phyloP scores from a whole-genome alignment of 2,113 vertebrate genomes.

The Otolemur garnettii region DNA sequence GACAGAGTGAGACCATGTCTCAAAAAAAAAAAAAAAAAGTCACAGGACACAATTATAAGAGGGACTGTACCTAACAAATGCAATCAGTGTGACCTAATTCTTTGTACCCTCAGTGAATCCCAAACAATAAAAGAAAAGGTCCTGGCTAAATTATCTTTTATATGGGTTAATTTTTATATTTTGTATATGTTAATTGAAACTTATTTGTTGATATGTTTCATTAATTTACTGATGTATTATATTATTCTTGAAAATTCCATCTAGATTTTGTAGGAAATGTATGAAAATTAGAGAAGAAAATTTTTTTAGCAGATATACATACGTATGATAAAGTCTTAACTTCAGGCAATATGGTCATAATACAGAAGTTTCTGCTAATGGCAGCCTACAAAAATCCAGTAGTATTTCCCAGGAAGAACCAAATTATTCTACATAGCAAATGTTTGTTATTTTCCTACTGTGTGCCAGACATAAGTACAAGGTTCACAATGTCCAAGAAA shows the following conservation, averaged over 20 bases:
- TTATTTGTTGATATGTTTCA: not conserved
- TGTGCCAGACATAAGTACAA: not conserved
- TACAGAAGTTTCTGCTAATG: not conserved
- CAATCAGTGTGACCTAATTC: too few species aligned
- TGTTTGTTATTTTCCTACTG: not conserved
- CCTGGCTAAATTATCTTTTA: slow-evolving; percentile 3
- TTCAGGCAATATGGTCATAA: not conserved
- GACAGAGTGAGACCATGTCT: too few species aligned
- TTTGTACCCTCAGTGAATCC: too few species aligned
- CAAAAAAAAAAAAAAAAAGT: too few species aligned
- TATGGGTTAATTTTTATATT: not conserved
- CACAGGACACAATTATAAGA: too few species aligned
- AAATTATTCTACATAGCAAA: not conserved
- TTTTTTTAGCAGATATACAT: not conserved
- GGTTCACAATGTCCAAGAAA: not conserved
- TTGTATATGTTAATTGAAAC: not conserved
- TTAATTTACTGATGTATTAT: not conserved
- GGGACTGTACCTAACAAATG: too few species aligned
- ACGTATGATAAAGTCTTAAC: not conserved
- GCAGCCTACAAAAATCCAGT: not conserved
- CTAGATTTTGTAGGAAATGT: not conserved
- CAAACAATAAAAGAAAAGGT: too few species aligned
- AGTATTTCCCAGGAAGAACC: not conserved
- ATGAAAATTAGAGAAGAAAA: not conserved
- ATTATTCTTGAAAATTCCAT: not conserved